Percentiles rank a stretch among this genome's conserved stretches.
These are phyloP conservation scores for Cacatua alba DNA, from an alignment of 2,113 vertebrate species.

Conservation along the genomic window DNA sequence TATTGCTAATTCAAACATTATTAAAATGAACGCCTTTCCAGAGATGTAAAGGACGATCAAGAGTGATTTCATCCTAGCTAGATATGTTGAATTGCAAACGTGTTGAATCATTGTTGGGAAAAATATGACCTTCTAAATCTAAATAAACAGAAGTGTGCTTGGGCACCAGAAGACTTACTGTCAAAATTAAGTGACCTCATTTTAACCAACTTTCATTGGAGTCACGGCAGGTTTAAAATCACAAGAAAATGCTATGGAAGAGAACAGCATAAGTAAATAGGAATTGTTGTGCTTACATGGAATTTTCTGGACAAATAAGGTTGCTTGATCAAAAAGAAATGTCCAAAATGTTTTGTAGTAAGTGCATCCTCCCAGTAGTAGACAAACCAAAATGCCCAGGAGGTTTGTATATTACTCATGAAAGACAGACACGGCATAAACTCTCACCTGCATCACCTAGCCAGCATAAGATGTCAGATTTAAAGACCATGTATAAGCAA, in stretches of 20 bases:
- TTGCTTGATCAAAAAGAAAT: neutral
- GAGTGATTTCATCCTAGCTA: neutral
- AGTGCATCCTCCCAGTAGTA: neutral
- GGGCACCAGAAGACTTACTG: neutral
- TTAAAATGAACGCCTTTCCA: neutral
- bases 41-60: neutral
- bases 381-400: neutral
- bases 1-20: neutral
- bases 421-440: neutral
- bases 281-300: neutral
- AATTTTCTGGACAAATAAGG: neutral
- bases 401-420: neutral
- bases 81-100: neutral
- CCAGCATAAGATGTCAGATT: neutral
- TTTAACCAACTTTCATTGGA: neutral
- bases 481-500: neutral
- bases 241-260: neutral
- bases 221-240: neutral
- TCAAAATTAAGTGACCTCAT: neutral
- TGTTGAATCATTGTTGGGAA: neutral
- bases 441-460: neutral
- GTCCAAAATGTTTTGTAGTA: neutral
- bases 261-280: neutral
- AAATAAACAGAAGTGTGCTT: neutral
- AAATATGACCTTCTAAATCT: neutral